phyloP scores from a whole-genome alignment of 2,888 invertebrate genomes.

The Therioaphis trifolii region DNA sequence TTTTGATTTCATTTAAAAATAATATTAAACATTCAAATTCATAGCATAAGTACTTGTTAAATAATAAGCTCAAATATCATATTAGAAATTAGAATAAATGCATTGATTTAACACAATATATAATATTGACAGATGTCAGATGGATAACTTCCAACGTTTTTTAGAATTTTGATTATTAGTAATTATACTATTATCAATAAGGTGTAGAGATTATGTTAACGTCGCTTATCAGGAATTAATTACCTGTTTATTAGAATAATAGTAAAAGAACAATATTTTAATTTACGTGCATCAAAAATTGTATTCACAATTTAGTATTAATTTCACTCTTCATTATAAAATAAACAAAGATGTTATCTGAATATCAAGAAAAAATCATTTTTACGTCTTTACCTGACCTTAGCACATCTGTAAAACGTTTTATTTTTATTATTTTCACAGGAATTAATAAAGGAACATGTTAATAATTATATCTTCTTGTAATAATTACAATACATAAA shows the following conservation, averaged over 20 bases:
- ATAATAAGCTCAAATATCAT: too few relatives aligned
- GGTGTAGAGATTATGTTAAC: background rate
- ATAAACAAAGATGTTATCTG: background rate
- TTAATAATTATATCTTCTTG: too few relatives aligned
- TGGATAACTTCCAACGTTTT: too few relatives aligned
- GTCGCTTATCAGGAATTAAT: background rate
- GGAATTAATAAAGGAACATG: too few relatives aligned
- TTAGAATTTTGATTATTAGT: background rate
- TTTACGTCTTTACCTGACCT: conserved; percentile 35
- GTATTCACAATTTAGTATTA: background rate
- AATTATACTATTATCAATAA: too few relatives aligned
- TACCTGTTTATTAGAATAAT: background rate
- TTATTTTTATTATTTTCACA: too few relatives aligned
- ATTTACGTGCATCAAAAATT: conserved; percentile 28
- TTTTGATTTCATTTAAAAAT: background rate
- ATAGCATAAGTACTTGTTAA: too few relatives aligned
- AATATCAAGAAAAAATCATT: conserved; percentile 23
- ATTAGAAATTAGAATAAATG: too few relatives aligned
- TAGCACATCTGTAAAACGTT: background rate
- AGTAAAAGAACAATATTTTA: conserved; percentile 14
- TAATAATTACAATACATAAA: too few relatives aligned
- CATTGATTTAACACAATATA: too few relatives aligned
- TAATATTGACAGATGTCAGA: too few relatives aligned
- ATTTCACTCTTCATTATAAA: conserved; percentile 27
- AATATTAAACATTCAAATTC: too few relatives aligned